These are phyloP conservation scores for Limnephilus lunatus DNA, from an alignment of 2,888 invertebrate species.

Conservation along the genomic window DNA sequence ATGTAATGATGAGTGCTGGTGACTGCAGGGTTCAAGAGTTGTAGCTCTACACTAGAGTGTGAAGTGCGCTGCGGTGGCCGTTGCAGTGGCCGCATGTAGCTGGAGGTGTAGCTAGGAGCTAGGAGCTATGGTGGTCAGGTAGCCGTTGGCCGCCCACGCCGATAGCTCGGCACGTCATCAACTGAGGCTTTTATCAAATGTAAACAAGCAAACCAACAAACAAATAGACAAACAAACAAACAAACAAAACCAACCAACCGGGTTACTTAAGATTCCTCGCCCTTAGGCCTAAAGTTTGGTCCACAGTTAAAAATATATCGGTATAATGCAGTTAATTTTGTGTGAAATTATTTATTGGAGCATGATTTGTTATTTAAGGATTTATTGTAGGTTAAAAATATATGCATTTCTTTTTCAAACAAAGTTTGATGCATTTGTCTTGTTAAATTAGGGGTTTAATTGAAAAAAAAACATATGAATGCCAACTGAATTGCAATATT, in stretches of 20 bases:
- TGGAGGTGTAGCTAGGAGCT: background rate
- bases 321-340: slow-evolving; percentile 63
- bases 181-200: slow-evolving; percentile 66
- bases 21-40: slow-evolving; percentile 67
- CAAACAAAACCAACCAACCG: slow-evolving; percentile 19
- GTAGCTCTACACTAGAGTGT: slow-evolving; percentile 64
- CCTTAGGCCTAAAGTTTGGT: slow-evolving; percentile 66
- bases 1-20: slow-evolving; percentile 66
- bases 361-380: slow-evolving; percentile 65
- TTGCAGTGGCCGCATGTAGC: background rate
- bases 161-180: slow-evolving; percentile 65
- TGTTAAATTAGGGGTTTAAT: slow-evolving; percentile 62
- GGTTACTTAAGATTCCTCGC: slow-evolving; percentile 65
- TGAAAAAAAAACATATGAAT: slow-evolving; percentile 52
- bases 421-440: slow-evolving; percentile 66
- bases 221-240: background rate
- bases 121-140: background rate
- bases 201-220: slow-evolving; percentile 42
- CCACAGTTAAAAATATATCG: slow-evolving; percentile 60
- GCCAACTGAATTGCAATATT: slow-evolving; percentile 66
- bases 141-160: background rate
- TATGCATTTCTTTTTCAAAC: slow-evolving; percentile 66
- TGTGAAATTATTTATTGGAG: slow-evolving; percentile 64
- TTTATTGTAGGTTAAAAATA: slow-evolving; percentile 68
- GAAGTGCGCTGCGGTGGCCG: slow-evolving; percentile 63